Conservation (phyloP, 37 sponge, comb jelly and placozoan genomes). For the Mnemiopsis leidyi region DNA sequence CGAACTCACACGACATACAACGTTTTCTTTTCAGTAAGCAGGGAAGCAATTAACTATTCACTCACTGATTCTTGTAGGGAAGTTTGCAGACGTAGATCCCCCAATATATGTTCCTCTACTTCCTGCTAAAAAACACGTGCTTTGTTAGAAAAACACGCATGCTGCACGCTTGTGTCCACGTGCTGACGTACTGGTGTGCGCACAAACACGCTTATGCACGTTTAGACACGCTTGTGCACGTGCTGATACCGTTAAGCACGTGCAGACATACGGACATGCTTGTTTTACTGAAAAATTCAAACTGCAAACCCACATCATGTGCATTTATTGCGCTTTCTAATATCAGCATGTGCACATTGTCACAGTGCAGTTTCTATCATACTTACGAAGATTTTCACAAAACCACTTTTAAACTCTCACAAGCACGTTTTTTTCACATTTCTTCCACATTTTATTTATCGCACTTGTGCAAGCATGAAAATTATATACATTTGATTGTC, state of each 20-base stretch:
- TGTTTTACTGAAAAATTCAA: background rate
- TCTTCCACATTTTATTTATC: too few species aligned
- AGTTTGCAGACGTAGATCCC: background rate
- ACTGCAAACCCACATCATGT: background rate
- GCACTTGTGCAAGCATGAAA: too few species aligned
- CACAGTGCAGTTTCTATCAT: too few species aligned
- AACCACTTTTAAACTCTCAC: too few species aligned
- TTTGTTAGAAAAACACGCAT: background rate
- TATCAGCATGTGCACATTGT: too few species aligned
- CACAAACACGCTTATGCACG: background rate
- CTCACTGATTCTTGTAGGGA: background rate
- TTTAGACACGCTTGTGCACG: background rate
- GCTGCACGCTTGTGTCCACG: background rate
- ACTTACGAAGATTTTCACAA: too few species aligned
- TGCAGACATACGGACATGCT: background rate
- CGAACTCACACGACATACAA: background rate
- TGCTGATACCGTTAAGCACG: too few species aligned
- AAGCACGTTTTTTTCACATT: too few species aligned
- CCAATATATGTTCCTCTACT: background rate
- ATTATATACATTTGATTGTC: too few species aligned
- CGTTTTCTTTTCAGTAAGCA: too few species aligned
- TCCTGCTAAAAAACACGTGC: background rate
- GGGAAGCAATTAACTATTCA: too few species aligned
- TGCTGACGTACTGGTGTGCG: too few species aligned
- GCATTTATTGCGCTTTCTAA: background rate